Evolutionary conservation across 1,140 invertebrate genomes (phyloP).

Genomic region (Platorchestia sp.): DNA sequence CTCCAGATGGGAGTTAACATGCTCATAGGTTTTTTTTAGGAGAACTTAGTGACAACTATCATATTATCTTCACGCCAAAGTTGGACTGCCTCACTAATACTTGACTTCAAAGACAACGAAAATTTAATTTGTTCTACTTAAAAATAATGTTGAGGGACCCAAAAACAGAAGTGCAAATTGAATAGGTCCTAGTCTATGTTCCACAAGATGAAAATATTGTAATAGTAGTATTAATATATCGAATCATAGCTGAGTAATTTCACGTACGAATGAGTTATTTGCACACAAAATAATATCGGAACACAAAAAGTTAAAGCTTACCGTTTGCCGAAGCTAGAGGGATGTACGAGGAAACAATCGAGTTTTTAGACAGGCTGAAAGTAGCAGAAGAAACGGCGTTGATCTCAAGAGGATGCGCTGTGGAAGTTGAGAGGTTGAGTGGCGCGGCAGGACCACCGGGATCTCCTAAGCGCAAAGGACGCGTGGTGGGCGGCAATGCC

Average conservation of each 20-base stretch:
- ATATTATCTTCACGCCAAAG: no score
- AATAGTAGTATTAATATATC: no score
- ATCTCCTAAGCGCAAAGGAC: neutral
- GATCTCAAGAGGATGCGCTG: neutral
- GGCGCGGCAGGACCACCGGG: neutral
- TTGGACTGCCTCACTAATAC: no score
- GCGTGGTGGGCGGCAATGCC: neutral
- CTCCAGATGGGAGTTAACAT: neutral
- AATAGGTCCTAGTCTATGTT: neutral
- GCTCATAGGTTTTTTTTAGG: neutral
- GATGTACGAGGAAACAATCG: neutral
- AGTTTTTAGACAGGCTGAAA: neutral
- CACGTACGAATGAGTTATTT: neutral
- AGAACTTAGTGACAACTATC: no score
- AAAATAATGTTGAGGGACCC: no score
- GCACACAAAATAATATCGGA: neutral
- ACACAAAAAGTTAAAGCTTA: neutral
- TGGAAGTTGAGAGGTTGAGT: neutral
- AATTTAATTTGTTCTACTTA: no score
- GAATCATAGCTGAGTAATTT: no score
- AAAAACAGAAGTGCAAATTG: no score
- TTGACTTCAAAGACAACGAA: no score
- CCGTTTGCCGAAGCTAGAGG: slow-evolving; percentile 1
- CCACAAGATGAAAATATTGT: no score
- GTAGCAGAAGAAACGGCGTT: neutral